Percentiles rank a stretch among this genome's conserved stretches.
phyloP scores from a whole-genome alignment of 2,888 invertebrate genomes.

The Microctonus brassicae region DNA sequence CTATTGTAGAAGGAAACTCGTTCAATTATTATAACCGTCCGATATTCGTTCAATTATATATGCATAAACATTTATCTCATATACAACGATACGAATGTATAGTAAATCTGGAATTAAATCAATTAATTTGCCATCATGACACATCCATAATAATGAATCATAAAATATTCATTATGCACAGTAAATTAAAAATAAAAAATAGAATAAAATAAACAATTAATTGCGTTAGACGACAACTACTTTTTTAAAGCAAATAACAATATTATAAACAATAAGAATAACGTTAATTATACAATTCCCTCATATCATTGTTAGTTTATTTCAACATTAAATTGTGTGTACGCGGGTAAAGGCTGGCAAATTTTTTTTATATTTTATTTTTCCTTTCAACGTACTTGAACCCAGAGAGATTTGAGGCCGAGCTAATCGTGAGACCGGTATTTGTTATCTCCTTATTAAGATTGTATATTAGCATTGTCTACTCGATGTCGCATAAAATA shows the following conservation, averaged over 20 bases:
- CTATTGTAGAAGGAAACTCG: background rate
- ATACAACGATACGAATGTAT: too few relatives aligned
- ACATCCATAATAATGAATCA: background rate
- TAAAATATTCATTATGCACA: background rate
- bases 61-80: background rate
- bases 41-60: background rate
- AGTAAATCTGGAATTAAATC: too few relatives aligned
- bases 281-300: slow-evolving; percentile 5
- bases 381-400: slow-evolving; percentile 57
- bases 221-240: background rate
- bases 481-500: background rate
- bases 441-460: slow-evolving; percentile 53
- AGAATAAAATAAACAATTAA: background rate
- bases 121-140: background rate
- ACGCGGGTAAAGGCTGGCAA: background rate
- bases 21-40: background rate
- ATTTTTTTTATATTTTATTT: background rate
- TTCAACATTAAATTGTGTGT: background rate
- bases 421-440: slow-evolving; percentile 55
- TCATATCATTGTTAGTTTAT: background rate
- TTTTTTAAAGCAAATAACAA: background rate
- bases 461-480: slow-evolving; percentile 59
- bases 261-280: background rate
- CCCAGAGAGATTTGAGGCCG: slow-evolving; percentile 55
- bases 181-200: background rate